Evolutionary conservation across 2,113 vertebrate genomes (phyloP).

Genomic region (Turdus rufiventris): DNA sequence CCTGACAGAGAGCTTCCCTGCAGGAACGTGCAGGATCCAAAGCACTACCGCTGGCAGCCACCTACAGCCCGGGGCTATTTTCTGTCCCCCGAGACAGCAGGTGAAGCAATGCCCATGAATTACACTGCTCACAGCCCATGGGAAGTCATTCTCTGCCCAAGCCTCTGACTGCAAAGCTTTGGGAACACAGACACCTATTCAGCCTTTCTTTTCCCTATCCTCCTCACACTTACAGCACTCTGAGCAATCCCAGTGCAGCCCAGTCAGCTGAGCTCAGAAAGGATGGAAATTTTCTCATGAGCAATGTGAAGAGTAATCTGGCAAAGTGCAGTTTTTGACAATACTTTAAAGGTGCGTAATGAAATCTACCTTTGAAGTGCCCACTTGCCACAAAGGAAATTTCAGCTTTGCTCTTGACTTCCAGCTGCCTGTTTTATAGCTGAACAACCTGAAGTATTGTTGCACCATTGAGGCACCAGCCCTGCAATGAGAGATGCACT

Average conservation of each 20-base stretch:
- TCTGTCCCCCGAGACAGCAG: slow-evolving; percentile 20
- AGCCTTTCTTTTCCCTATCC: neutral
- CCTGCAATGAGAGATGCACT: neutral
- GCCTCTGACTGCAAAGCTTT: neutral
- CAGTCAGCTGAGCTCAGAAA: neutral
- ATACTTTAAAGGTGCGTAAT: neutral
- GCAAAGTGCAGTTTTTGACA: neutral
- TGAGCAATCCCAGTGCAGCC: neutral
- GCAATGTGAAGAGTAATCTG: neutral
- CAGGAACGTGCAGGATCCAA: neutral
- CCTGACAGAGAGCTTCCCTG: neutral
- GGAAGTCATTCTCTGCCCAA: neutral
- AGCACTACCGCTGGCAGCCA: neutral
- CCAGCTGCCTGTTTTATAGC: neutral
- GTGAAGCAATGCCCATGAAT: slow-evolving; percentile 5
- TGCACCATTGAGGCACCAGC: neutral
- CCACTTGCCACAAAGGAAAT: neutral
- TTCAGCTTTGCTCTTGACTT: rapidly evolving
- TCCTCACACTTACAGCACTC: neutral
- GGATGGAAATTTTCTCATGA: neutral
- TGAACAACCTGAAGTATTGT: neutral
- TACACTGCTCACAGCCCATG: neutral
- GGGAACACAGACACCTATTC: neutral
- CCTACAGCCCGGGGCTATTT: neutral
- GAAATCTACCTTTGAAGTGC: neutral